Conservation (phyloP, 2,113 vertebrate species). For the Pampusana beccarii region DNA sequence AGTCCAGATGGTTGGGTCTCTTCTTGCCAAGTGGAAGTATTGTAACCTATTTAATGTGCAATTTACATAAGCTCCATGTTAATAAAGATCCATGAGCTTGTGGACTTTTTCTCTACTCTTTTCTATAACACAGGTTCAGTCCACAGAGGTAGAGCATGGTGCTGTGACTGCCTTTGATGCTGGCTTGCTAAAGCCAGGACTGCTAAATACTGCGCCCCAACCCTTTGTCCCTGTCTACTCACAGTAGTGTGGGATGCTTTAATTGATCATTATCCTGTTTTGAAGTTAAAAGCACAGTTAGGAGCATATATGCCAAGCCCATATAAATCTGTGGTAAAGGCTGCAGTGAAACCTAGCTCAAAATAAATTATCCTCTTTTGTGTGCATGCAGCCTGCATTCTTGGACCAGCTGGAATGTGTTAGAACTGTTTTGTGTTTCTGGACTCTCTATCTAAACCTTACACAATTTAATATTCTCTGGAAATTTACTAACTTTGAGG, state of each 20-base stretch:
- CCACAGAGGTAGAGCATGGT: background rate
- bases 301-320: background rate
- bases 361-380: slow-evolving; percentile 33
- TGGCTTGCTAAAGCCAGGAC: background rate
- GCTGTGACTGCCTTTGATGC: background rate
- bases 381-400: slow-evolving; percentile 5
- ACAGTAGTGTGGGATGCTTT: background rate
- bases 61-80: slow-evolving; percentile 58
- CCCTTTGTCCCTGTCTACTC: background rate
- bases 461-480: slow-evolving; percentile 31
- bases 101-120: background rate
- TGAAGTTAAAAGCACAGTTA: slow-evolving; percentile 26
- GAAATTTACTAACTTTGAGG: slow-evolving; percentile 14
- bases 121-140: background rate
- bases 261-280: slow-evolving; percentile 16
- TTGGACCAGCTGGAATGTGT: slow-evolving; percentile 8
- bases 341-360: slow-evolving; percentile 17
- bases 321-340: slow-evolving; percentile 8
- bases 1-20: slow-evolving; percentile 68
- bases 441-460: slow-evolving; percentile 20
- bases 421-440: slow-evolving; percentile 46
- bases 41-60: slow-evolving; percentile 63
- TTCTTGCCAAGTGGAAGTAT: slow-evolving; percentile 66
- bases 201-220: background rate
- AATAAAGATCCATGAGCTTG: slow-evolving; percentile 53